Evolutionary conservation across 2,113 vertebrate genomes (phyloP).

Genomic region (Etheostoma cragini): DNA sequence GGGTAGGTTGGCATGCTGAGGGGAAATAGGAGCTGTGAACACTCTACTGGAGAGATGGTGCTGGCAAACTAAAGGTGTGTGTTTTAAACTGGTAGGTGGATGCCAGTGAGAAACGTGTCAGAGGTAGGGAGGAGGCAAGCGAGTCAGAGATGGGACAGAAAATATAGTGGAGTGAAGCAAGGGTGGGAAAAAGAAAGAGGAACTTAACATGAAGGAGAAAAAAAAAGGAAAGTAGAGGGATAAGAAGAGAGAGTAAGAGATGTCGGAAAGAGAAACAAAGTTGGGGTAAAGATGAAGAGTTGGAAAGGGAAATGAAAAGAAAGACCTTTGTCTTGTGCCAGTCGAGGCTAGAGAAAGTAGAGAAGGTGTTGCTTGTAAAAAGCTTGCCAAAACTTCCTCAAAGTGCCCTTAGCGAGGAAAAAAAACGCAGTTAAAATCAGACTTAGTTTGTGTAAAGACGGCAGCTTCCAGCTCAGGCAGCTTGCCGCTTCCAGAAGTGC

Average conservation of each 20-base stretch:
- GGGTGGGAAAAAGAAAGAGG: slow-evolving; percentile 19
- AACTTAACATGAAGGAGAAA: neutral
- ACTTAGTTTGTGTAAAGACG: slow-evolving; percentile 59
- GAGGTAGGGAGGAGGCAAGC: slow-evolving; percentile 4
- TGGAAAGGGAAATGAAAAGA: slow-evolving; percentile 33
- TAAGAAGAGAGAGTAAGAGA: slow-evolving; percentile 5
- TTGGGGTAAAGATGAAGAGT: slow-evolving; percentile 18
- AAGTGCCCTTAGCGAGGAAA: slow-evolving; percentile 51
- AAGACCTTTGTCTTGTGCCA: slow-evolving; percentile 19
- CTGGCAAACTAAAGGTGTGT: slow-evolving; percentile 61
- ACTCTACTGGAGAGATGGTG: slow-evolving; percentile 65
- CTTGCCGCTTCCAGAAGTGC: slow-evolving; percentile 42
- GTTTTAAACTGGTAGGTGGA: slow-evolving; percentile 11
- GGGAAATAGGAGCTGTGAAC: slow-evolving; percentile 76
- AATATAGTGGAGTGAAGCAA: neutral
- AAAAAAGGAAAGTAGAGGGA: neutral
- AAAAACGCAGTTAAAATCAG: slow-evolving; percentile 64
- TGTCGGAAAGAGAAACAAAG: slow-evolving; percentile 25
- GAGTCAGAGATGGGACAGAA: slow-evolving; percentile 3
- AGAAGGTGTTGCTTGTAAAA: slow-evolving; percentile 69
- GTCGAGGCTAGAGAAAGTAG: slow-evolving; percentile 53
- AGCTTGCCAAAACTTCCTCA: slow-evolving; percentile 61
- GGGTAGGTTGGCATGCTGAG: slow-evolving; percentile 62
- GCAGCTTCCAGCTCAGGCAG: slow-evolving; percentile 13
- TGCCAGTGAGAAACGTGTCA: slow-evolving; percentile 28